Evolutionary conservation across 1,140 invertebrate species (phyloP).

Genomic region (Steinernema feltiae): DNA sequence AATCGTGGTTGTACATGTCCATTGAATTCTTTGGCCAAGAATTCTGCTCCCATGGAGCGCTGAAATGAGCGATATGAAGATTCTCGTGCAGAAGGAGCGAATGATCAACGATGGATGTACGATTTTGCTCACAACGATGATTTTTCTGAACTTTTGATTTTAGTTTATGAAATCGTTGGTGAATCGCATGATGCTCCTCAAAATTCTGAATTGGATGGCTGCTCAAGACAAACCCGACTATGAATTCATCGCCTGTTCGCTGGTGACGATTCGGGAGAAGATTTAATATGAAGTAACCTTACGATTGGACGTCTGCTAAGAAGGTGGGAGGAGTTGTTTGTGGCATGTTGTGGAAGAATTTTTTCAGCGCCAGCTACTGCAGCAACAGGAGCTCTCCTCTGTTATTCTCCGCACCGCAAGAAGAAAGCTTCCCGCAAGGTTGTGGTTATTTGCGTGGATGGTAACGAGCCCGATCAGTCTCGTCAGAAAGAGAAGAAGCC

Average conservation of each 20-base stretch:
- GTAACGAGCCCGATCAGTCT: background rate
- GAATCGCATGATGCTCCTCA: background rate
- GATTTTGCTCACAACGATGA: background rate
- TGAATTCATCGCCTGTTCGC: background rate
- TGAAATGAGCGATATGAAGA: background rate
- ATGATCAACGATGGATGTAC: background rate
- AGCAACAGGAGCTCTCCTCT: background rate
- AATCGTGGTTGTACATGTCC: background rate
- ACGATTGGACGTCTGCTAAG: background rate
- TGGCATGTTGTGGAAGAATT: background rate
- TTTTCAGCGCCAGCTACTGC: background rate
- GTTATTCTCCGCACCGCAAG: background rate
- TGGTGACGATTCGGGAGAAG: constrained; percentile 1
- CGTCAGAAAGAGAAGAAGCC: background rate
- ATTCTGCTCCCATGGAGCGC: background rate
- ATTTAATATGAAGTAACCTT: background rate
- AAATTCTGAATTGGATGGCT: background rate
- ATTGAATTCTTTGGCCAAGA: background rate
- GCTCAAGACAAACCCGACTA: background rate
- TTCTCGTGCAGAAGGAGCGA: background rate
- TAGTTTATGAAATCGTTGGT: background rate
- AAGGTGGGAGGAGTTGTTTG: background rate
- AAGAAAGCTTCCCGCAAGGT: background rate
- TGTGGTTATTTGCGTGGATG: background rate
- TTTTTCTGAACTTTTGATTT: background rate